Evolutionary conservation across 2,113 vertebrate genomes (phyloP), one percentile per base, ranked within the genome.

Genomic region (Urocitellus parryii): DNA sequence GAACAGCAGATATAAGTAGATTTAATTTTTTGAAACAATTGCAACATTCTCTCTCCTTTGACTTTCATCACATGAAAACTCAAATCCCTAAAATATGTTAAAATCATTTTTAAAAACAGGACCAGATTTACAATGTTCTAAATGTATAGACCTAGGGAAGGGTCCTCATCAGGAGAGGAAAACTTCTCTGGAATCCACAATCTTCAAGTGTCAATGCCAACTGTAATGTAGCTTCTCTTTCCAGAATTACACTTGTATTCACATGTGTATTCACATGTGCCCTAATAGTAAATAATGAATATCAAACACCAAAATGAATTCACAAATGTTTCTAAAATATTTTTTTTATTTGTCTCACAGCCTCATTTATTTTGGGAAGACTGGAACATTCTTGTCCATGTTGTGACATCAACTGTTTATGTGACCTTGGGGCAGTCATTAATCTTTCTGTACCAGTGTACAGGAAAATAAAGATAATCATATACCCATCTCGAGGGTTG

Each of bases 291-390:
- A 80, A 27, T 88, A 53, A n/a, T 42, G 17, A 37, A 37, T 92
- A 95, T 37, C 84, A 94, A 98, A 76, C 17, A 53, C 42, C n/a
- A 88, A 81, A 94, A 91, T 91, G 7, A 89, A 72, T 94, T 45
- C 8, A 45, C n/a, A 76, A 51, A 85, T 56, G 17, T 82, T 82
- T 94, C 90, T 85, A 85, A 96, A 76, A 72, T 94, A n/a, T 1
- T 68, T 88, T 58, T 22, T n/a, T 93, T 82, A 53, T 61, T 53
- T 70, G 82, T 72, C 27, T 65, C 68, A 67, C 32, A 94, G 85
- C 14, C 24, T 88, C 37, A 76, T 82, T 42, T 48, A 48, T 58
- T 88, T 70, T 95, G 18, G 56, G 51, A 67, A 79, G 58, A 93
- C 1, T 14, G 25, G 9, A 88, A 68, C 1, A 8, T 67, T 67